Base-by-base conservation (phyloP, 2,113 vertebrate genomes). In the Mirounga angustirostris region DNA sequence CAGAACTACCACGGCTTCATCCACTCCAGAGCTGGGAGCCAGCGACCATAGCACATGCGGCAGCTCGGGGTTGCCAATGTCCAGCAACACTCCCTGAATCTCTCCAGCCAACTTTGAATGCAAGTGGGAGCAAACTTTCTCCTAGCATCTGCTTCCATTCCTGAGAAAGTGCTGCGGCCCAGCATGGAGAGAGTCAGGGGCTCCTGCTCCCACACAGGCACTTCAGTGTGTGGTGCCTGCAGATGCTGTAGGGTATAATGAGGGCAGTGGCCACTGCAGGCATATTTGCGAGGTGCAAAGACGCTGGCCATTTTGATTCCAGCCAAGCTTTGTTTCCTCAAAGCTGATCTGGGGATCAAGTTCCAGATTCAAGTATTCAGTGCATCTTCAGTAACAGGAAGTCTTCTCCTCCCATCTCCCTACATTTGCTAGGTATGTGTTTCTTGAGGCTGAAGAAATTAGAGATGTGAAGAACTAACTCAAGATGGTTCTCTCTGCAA, bases 41-140 rank as follows among this genome's bases (percentile, higher is more conserved):
- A 9, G 58, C 3, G 13, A 26, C 50, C 0, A 0, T 0, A 3
- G 46, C 28, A 3, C 0, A 0, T 0, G 16, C 22, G 61, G 61
- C 40, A 46, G 67, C 58, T 58, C 9, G 0, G 30, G 69, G 50
- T 7, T 19, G 10, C 46, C 1, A 0, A 19, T n/a, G 50, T 78
- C 73, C 26, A 24, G 30, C 56, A 87, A 19, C 63, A 50, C 12
- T 50, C 19, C 18, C 30, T 46, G 33, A 24, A 16, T 50, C 56
- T n/a, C 46, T 26, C 88, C 30, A 67, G 56, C 28, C 74, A 43
- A 40, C 6, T 43, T 10, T 30, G 9, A 95, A 24, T 26, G 43
- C 52, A 30, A 88, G 22, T 6, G 12, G 74, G 30, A 46, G 33
- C 88, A 94, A 74, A 54, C 2, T 2, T 19, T n/a, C 56, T 67